phyloP scores from a whole-genome alignment of 2,797 vertebrate genomes.

The Acrocephalus scirpaceus region DNA sequence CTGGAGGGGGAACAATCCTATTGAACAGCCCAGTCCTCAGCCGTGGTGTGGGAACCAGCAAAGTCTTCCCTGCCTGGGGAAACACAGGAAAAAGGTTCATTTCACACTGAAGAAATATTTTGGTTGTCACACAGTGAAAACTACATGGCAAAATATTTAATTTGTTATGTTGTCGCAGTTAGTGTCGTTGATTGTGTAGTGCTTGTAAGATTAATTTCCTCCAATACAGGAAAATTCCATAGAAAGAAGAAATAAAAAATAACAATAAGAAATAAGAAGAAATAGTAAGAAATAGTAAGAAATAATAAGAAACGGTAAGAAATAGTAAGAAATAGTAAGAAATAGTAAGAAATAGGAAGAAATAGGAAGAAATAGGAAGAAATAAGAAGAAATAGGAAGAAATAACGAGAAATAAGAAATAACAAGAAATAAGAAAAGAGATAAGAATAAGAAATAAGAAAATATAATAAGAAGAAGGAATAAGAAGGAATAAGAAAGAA shows the following conservation, averaged over 20 bases:
- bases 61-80: conserved; percentile 85
- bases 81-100: not conserved
- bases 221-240: not conserved
- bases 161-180: not conserved
- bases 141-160: accelerated
- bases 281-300: no score
- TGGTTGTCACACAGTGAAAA: not conserved
- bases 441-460: no score
- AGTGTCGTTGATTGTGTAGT: accelerated
- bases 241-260: not conserved
- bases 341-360: not conserved
- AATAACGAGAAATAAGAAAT: no score
- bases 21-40: conserved; percentile 91
- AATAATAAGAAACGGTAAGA: no score
- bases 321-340: no score
- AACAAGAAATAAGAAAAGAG: no score
- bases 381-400: no score
- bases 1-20: conserved; percentile 85
- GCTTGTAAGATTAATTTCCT: not conserved
- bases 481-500: no score
- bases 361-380: no score
- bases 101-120: not conserved
- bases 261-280: no score
- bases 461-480: no score
- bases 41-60: conserved; percentile 93